Conservation (phyloP, 2,888 invertebrate species). For the Archips xylosteana region DNA sequence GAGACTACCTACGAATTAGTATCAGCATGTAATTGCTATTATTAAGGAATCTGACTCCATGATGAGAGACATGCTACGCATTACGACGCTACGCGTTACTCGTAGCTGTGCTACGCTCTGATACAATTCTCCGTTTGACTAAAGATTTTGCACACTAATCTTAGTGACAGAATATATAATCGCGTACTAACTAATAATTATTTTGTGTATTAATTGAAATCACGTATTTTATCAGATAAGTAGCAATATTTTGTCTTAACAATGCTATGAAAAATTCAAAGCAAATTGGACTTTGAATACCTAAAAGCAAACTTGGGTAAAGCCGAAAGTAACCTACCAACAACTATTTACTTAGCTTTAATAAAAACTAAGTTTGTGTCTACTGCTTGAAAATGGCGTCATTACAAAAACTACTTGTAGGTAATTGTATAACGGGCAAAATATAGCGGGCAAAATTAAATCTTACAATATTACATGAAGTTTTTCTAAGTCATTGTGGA, state of each 20-base stretch:
- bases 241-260: background rate
- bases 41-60: background rate
- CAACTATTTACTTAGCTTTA: constrained; percentile 23
- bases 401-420: constrained; percentile 21
- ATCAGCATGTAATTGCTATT: background rate
- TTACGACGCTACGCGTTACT: constrained; percentile 5
- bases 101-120: constrained; percentile 15
- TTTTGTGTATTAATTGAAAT: background rate
- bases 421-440: constrained; percentile 15
- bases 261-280: background rate
- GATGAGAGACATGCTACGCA: background rate
- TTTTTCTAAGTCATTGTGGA: background rate
- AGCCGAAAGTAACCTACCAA: constrained; percentile 2
- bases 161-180: background rate
- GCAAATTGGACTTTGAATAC: background rate
- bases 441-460: constrained; percentile 27
- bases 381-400: constrained; percentile 18
- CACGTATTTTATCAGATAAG: background rate
- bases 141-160: background rate
- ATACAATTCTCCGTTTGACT: background rate
- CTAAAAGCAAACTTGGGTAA: constrained; percentile 2
- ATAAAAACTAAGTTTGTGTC: constrained; percentile 13
- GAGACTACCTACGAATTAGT: background rate
- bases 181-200: background rate
- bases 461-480: constrained; percentile 15